Evolutionary conservation across 2,113 vertebrate genomes (phyloP), one percentile per base, ranked within the genome.

Genomic region (Odontesthes bonariensis): DNA sequence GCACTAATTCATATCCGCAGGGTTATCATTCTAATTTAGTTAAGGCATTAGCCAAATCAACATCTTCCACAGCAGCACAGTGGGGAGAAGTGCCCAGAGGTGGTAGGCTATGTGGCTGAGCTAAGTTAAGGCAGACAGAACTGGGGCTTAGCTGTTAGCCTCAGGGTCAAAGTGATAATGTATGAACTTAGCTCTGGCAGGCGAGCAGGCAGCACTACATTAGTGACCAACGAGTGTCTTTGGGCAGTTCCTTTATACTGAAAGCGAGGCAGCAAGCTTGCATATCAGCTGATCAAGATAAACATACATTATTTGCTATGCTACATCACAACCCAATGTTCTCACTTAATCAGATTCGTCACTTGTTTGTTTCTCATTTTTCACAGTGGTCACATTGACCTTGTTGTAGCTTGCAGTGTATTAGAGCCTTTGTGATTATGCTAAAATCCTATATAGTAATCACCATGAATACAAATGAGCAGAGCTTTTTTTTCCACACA

Each of bases 121-220:
- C 71, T 67, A 83, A 91, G 87, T 89, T 84, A 67, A 86, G 83
- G 79, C 84, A 91, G 91, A 91, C 91, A 92, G 86, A 92, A 92
- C 82, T 91, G 78, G 89, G 89, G 77, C 89, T 92, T 77, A 75
- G 86, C 73, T 76, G 77, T 87, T 89, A 87, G 90, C 92, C 88
- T 77, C 20, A 2, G 83, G 90, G 92, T 89, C 84, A 92, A 78
- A 86, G 77, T 84, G 87, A 90, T 91, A 89, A 92, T 89, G 68
- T 82, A 91, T 89, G 80, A 91, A 91, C 77, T 91, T 88, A 85
- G 83, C 62, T 73, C 68, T 63, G 75, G 73, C 84, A 87, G 80
- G 33, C 47, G 40, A 19, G 71, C 66, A 68, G 75, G 68, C 83
- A 74, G 79, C 73, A 67, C 69, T 81, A 80, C 79, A 86, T 89